phyloP scores from a whole-genome alignment of 2,888 invertebrate genomes.

The Agonopterix subpropinquella region DNA sequence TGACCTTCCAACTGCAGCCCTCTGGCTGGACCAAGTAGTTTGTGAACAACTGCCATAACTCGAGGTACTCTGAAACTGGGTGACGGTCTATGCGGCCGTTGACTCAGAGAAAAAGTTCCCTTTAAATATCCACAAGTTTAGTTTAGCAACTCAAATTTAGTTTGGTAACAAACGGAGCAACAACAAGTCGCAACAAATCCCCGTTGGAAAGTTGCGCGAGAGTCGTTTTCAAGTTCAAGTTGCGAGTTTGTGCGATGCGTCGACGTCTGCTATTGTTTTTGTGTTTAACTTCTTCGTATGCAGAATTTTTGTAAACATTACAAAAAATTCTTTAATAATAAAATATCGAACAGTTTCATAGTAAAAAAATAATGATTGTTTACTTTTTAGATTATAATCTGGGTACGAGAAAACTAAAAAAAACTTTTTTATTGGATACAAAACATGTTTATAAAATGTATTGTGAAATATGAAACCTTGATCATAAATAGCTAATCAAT shows the following conservation, averaged over 20 bases:
- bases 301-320: too few species aligned
- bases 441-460: too few species aligned
- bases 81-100: conserved; percentile 72
- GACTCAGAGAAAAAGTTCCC: conserved; percentile 75
- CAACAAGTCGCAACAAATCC: conserved; percentile 71
- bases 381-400: too few species aligned
- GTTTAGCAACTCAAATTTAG: conserved; percentile 75
- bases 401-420: too few species aligned
- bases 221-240: conserved; percentile 71
- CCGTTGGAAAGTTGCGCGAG: conserved; percentile 67
- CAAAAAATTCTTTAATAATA: too few species aligned
- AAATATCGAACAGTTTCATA: too few species aligned
- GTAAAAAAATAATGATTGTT: too few species aligned
- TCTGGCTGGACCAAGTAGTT: conserved; percentile 68
- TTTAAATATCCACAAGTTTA: conserved; percentile 75
- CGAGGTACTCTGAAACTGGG: conserved; percentile 72
- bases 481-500: too few species aligned
- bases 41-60: conserved; percentile 75
- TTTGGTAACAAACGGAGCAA: conserved; percentile 70
- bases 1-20: conserved; percentile 69
- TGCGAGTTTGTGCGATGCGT: conserved; percentile 19
- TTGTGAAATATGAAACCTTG: too few species aligned
- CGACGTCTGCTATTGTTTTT: conserved; percentile 12
- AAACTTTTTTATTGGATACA: too few species aligned
- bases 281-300: not conserved